Conservation (phyloP, 2,797 vertebrate genomes). For the Numenius phaeopus region DNA sequence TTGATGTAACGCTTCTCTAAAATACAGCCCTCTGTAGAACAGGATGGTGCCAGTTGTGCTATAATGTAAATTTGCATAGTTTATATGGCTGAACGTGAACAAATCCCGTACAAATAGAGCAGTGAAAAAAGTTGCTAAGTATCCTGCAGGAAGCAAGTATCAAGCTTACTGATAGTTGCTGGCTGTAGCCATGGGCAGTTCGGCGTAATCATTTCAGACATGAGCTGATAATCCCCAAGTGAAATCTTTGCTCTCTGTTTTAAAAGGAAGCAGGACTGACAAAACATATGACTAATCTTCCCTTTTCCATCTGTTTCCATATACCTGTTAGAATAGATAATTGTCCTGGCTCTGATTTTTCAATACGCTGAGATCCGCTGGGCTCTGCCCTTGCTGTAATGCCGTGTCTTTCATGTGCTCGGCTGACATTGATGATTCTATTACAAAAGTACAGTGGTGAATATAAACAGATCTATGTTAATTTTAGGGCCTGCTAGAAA, state of each 20-base stretch:
- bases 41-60: neutral
- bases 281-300: neutral
- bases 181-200: neutral
- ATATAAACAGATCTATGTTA: conserved; percentile 50
- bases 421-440: neutral
- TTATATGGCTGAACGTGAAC: neutral
- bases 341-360: neutral
- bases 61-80: neutral
- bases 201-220: neutral
- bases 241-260: neutral
- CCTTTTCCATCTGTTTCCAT: neutral
- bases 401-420: neutral
- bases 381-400: neutral
- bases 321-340: neutral
- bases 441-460: neutral
- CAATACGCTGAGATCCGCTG: neutral
- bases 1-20: neutral
- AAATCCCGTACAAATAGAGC: neutral
- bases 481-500: conserved; percentile 43
- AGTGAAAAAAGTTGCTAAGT: neutral
- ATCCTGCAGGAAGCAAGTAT: neutral
- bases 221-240: neutral
- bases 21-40: neutral
- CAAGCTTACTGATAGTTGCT: neutral
- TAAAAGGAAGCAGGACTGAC: neutral